Conservation (phyloP, 2,113 vertebrate species). For the Tenrec ecaudatus region DNA sequence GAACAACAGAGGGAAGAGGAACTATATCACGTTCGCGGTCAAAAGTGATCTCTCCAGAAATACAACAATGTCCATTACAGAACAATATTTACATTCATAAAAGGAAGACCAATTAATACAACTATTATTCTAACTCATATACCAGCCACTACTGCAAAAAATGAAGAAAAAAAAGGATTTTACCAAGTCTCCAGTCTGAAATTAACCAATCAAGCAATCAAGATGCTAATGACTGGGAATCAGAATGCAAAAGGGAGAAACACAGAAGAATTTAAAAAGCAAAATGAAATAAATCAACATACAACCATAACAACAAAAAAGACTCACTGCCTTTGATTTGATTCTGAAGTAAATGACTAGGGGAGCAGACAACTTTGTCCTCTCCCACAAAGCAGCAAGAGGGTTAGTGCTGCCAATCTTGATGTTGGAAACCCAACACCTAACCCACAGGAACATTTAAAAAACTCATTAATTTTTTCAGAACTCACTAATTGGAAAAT, state of each 20-base stretch:
- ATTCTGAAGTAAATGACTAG: too few species aligned
- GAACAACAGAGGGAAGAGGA: background rate
- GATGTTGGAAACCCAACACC: too few species aligned
- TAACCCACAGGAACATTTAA: too few species aligned
- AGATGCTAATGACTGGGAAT: background rate
- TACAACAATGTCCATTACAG: background rate
- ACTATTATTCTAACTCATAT: background rate
- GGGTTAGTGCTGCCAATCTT: too few species aligned
- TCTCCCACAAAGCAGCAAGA: too few species aligned
- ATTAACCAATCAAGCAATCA: background rate
- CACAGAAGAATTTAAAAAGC: background rate
- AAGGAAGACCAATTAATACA: background rate
- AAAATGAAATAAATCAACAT: too few species aligned
- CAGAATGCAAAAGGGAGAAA: background rate
- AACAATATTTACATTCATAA: background rate
- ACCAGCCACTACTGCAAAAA: background rate
- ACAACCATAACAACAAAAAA: too few species aligned
- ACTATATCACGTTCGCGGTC: background rate
- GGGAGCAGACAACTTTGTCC: too few species aligned
- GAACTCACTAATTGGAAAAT: background rate
- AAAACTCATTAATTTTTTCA: too few species aligned
- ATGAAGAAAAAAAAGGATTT: background rate
- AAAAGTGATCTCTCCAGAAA: background rate
- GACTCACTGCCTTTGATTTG: too few species aligned
- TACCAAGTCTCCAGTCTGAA: background rate